Base-by-base conservation (phyloP, 2,797 vertebrate genomes). In the Hozukius guyotensis region DNA sequence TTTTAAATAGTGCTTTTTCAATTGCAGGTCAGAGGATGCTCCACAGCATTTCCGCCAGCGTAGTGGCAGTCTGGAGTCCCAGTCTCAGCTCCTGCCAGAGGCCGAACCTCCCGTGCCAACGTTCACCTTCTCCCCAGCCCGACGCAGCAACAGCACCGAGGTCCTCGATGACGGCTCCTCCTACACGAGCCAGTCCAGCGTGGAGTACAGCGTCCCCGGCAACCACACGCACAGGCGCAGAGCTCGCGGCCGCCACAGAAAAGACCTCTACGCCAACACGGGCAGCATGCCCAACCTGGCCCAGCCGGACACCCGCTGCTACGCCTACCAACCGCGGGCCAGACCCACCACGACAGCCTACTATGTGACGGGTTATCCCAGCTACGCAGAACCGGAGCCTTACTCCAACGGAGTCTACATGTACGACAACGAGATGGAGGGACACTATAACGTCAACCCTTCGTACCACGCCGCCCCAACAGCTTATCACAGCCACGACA, bases 271-370 rank as follows among this genome's bases (percentile, higher is more conserved):
- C 3, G 96, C 97, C 10, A 97, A 84, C 90, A 97, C 98, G 0
- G 98, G 98, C 11, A 99, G 98, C 87, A 99, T 99, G 98, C 98
- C 98, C 20, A 99, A 99, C 88, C 94, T 99, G 49, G 96, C 97
- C 6, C 97, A 97, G 31, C 96, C 96, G 10, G 97, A 99, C 6
- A 5, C 87, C 34, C 95, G 95, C 64, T 95, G 95, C 14, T 93
- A 96, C 0, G 72, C 90, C 83, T 96, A 96, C 86, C 93, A 95
- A 61, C 95, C 95, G 20, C 94, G 29, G 7, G 90, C 92, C 27
- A 95, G 96, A 16, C 97, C 97, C 29, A 95, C 96, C 64, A 94
- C 97, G 0, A 96, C 97, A 0, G 96, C 94, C 68, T 99, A 97
- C 90, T 99, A 97, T 7, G 95, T 99, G 53, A 82, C 97, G 0